Base-by-base conservation (phyloP, 2,113 vertebrate genomes). In the Irena cyanogastra region DNA sequence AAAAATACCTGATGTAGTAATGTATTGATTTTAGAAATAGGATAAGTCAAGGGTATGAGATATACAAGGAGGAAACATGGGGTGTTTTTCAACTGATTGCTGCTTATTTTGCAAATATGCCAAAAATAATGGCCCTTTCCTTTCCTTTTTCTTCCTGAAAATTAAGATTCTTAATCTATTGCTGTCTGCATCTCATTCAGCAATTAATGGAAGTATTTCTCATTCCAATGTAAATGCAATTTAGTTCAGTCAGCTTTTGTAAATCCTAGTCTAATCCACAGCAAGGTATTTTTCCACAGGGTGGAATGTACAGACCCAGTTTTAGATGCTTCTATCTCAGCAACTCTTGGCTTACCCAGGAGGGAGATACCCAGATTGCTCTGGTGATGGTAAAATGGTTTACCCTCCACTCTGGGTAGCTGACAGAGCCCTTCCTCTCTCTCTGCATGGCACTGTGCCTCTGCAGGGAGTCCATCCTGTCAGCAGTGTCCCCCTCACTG, bases 21-120 rank as follows among this genome's bases (percentile, higher is more conserved):
- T 96, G 86, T 96, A 98, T 97, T 97, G 97, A 98, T 98, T 97
- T 92, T 95, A 95, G 95, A 96, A 96, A 94, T 28, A 96, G 83
- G 83, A 53, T 96, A 95, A 96, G 96, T 97, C 97, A 97, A 96
- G 93, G 85, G 33, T 97, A 94, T 97, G 97, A 97, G 91, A 97
- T 77, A 97, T 59, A 97, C 93, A 96, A 2, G 24, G 53, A 96
- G 79, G 88, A 95, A 94, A 95, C 66, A 64, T 86, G 68, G 68
- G 84, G 91, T 85, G 87, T 97, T 97, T 91, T 96, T 97, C 96
- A 96, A 90, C 86, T 66, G 83, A 87, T 96, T 95, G 78, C 89
- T 97, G 96, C 91, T 97, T 97, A 89, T 93, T 96, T 97, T 97
- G 97, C 96, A 98, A 81, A 84, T 96, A 72, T 83, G 87, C 95